These are phyloP conservation scores for Lepidurus packardi DNA, from an alignment of 1,140 invertebrate species.

Conservation along the genomic window DNA sequence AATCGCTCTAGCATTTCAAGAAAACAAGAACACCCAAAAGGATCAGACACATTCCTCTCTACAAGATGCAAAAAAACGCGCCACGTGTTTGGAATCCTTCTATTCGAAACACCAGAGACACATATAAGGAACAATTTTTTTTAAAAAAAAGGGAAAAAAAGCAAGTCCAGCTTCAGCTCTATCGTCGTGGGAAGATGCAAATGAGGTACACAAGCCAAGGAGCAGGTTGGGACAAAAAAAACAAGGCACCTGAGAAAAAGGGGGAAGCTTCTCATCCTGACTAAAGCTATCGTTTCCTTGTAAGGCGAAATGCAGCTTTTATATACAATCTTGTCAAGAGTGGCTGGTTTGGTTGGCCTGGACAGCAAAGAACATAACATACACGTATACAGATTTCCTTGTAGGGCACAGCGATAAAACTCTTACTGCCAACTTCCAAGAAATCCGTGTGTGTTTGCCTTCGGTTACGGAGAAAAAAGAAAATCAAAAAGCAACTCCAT, in stretches of 20 bases:
- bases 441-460: background rate
- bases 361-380: background rate
- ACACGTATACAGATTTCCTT: background rate
- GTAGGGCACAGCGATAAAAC: background rate
- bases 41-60: too few species aligned
- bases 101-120: background rate
- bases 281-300: background rate
- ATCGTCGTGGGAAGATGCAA: constrained; percentile 9
- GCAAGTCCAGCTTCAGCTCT: background rate
- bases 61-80: background rate
- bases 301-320: background rate
- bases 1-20: background rate
- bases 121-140: background rate
- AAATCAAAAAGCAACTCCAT: background rate
- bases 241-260: constrained; percentile 7
- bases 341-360: constrained; percentile 6
- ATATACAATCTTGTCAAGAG: constrained; percentile 6
- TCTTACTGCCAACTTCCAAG: background rate
- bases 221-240: background rate
- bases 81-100: background rate
- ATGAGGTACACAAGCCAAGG: constrained; percentile 10
- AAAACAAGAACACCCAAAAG: background rate
- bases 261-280: background rate
- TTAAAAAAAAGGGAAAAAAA: background rate
- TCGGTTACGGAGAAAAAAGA: background rate